Evolutionary conservation across 1,140 invertebrate genomes (phyloP).

Genomic region (Platorchestia sp.): DNA sequence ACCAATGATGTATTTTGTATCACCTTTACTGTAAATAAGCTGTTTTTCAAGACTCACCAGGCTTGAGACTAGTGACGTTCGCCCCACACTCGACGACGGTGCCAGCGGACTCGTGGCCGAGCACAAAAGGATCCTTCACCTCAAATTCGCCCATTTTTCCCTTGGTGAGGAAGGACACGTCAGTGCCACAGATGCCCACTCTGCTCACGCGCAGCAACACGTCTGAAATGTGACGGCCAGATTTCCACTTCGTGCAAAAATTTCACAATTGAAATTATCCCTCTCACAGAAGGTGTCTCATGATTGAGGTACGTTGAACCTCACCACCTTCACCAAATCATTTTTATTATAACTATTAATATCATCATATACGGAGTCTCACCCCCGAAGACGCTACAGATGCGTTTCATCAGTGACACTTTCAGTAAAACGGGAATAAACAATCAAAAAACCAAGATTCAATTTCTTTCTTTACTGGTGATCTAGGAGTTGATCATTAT

Average conservation of each 20-base stretch:
- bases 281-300: not conserved
- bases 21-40: too few species aligned
- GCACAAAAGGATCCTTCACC: slow-evolving; percentile 87
- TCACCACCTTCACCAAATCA: too few species aligned
- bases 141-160: slow-evolving; percentile 88
- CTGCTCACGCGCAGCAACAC: slow-evolving; percentile 88
- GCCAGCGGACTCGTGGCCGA: slow-evolving; percentile 90
- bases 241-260: not conserved
- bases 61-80: slow-evolving; percentile 81
- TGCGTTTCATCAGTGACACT: too few species aligned
- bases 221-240: slow-evolving; percentile 74
- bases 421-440: too few species aligned
- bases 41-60: slow-evolving; percentile 73
- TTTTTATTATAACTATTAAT: too few species aligned
- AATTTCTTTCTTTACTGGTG: too few species aligned
- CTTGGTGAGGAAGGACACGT: slow-evolving; percentile 89
- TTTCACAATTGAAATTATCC: not conserved
- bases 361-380: too few species aligned
- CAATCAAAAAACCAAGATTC: too few species aligned
- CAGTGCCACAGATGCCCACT: slow-evolving; percentile 96
- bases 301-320: not conserved
- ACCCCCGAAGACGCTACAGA: too few species aligned
- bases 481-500: too few species aligned
- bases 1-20: too few species aligned
- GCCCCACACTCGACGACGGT: slow-evolving; percentile 80